Base-by-base conservation (phyloP, 30 jellyfish, hydroid and myxozoan species). In the Aurelia sp. region DNA sequence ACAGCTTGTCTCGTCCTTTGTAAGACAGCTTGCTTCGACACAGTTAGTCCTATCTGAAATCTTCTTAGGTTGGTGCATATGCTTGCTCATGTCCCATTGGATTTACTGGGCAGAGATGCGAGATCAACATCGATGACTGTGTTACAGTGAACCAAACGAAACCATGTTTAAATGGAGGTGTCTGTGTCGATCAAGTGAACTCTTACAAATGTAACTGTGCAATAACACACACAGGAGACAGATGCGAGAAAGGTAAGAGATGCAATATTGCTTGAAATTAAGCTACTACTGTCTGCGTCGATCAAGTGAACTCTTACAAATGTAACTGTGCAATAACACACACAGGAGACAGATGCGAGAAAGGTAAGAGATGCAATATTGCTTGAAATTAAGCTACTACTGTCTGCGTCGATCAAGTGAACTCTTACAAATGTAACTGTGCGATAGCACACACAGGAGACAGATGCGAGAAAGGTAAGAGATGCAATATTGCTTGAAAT, bases 71-170 rank as follows among this genome's bases (percentile, higher is more conserved):
- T 72, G 99, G 86, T 4, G 81, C 79, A 7, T 89, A 62, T 62
- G 22, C 79, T 7, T 94, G 99, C 62, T 16, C 92, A 5, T 94
- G 99, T 64, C 90, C 96, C 5, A 23, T 62, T 47, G 99, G 99
- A 55, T 94, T 76, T 70, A 84, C 95, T 70, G 99, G 99, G n/a
- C 20, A n/a, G 22, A 35, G 52, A 31, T 94, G 99, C 78, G 99
- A 94, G 67, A 52, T 70, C 12, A 94, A 94, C 66, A 85, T 94
- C 64, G 97, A 94, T 62, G 99, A 94, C 70, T 94, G 99, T 68
- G 75, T 79, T 31, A 63, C 72, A 13, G 89, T 66, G 37, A 67
- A 71, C 22, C 78, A 71, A 11, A 31, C 70, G 9, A 50, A 22
- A 6, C 84, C 94, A n/a, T 94, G 99, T 66, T 66, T 66, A 23